Conservation (phyloP, 2,113 vertebrate species). For the Myotis brandtii region DNA sequence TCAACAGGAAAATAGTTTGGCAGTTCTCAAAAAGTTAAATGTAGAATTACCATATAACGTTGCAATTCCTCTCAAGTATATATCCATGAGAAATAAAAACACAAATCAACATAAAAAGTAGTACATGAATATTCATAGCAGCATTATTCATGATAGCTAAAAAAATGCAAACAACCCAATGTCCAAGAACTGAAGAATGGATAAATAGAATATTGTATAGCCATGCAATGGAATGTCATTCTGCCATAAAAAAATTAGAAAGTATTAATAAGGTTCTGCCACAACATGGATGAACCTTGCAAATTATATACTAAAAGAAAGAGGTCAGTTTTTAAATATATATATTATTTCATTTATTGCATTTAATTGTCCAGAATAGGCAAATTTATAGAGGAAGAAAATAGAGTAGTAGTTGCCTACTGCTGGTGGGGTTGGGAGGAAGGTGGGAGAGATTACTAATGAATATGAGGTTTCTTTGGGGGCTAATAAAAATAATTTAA, state of each 20-base stretch:
- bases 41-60: neutral
- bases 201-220: neutral
- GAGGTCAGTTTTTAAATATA: neutral
- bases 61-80: neutral
- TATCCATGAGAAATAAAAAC: neutral
- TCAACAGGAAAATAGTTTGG: neutral
- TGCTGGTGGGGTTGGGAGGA: neutral
- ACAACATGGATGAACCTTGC: neutral
- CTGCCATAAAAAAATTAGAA: neutral
- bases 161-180: neutral
- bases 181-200: neutral
- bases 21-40: slow-evolving; percentile 5
- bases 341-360: neutral
- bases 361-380: slow-evolving; percentile 15
- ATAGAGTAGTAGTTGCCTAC: neutral
- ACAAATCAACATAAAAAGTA: neutral
- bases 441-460: neutral
- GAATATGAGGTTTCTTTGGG: neutral
- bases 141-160: neutral
- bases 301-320: neutral
- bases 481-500: neutral
- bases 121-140: neutral
- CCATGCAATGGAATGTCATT: neutral
- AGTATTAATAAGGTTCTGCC: neutral
- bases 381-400: neutral